Percentiles rank a stretch among this genome's conserved stretches.
Conservation (phyloP, 2,888 invertebrate species). For the Noctuana brunneofusca region DNA sequence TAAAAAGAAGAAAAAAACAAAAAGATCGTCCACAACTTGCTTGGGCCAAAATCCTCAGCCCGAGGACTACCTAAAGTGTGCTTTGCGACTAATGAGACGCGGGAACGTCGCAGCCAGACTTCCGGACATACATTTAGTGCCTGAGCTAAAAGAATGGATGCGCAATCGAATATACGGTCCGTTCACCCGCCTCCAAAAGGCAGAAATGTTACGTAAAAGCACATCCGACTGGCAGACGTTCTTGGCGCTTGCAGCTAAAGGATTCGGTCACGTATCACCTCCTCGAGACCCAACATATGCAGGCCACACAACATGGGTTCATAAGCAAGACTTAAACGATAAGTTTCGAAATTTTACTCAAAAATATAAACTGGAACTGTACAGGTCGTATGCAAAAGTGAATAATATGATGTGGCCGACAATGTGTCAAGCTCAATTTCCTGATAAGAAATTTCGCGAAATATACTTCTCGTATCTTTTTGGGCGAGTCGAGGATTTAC, state of each 20-base stretch:
- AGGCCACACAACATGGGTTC: slow-evolving; percentile 57
- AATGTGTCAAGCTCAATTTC: slow-evolving; percentile 67
- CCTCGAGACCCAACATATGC: slow-evolving; percentile 49
- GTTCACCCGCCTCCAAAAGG: slow-evolving; percentile 46
- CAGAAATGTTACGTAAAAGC: slow-evolving; percentile 51
- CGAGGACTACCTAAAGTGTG: slow-evolving; percentile 67
- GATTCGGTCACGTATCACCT: slow-evolving; percentile 55
- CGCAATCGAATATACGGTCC: slow-evolving; percentile 64
- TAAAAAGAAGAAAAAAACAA: slow-evolving; percentile 48
- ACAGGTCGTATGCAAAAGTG: slow-evolving; percentile 55
- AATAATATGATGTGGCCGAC: slow-evolving; percentile 69
- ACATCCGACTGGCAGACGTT: slow-evolving; percentile 57
- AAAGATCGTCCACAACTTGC: slow-evolving; percentile 53
- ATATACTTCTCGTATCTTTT: slow-evolving; percentile 70
- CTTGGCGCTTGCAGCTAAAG: slow-evolving; percentile 47
- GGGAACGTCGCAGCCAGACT: slow-evolving; percentile 65
- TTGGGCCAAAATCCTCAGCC: slow-evolving; percentile 58
- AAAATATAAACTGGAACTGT: slow-evolving; percentile 56
- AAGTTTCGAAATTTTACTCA: slow-evolving; percentile 54
- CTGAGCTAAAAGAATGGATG: slow-evolving; percentile 75
- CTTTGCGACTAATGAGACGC: slow-evolving; percentile 56
- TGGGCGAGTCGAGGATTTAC: slow-evolving; percentile 55
- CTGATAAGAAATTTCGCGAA: slow-evolving; percentile 71
- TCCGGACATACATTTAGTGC: slow-evolving; percentile 66
- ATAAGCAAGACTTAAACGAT: slow-evolving; percentile 58